Evolutionary conservation across 2,888 invertebrate genomes (phyloP).

Genomic region (Meganola albula): DNA sequence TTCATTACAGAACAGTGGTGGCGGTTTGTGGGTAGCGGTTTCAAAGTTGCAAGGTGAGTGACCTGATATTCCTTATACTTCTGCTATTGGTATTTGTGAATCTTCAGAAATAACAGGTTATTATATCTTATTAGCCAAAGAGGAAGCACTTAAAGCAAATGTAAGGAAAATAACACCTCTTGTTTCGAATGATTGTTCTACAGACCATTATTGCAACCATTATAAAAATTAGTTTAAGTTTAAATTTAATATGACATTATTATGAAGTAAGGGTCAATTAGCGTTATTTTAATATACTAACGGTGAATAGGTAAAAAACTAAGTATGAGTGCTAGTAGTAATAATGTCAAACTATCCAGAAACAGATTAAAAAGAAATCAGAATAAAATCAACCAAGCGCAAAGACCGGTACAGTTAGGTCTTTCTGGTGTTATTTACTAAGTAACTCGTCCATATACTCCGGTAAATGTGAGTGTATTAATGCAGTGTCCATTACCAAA

Average conservation of each 20-base stretch:
- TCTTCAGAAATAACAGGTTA: constrained; percentile 71
- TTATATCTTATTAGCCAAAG: constrained; percentile 69
- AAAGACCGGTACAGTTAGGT: constrained; percentile 62
- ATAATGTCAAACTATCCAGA: constrained; percentile 47
- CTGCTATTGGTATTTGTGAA: constrained; percentile 68
- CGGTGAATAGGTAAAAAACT: constrained; percentile 30
- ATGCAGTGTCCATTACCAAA: constrained; percentile 47
- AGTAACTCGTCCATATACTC: constrained; percentile 46
- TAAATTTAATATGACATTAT: constrained; percentile 31
- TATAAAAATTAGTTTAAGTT: constrained; percentile 48
- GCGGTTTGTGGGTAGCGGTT: constrained; percentile 54
- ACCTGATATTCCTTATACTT: constrained; percentile 55
- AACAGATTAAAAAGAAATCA: constrained; percentile 39
- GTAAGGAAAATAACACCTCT: constrained; percentile 65
- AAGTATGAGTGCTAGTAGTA: constrained; percentile 27
- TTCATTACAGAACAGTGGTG: constrained; percentile 60
- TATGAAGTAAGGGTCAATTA: constrained; percentile 23
- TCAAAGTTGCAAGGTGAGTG: constrained; percentile 64
- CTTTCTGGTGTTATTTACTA: constrained; percentile 44
- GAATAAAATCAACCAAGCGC: constrained; percentile 57
- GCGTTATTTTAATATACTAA: constrained; percentile 13
- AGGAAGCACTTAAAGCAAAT: constrained; percentile 70
- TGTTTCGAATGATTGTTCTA: constrained; percentile 48
- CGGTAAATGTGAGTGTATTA: constrained; percentile 40
- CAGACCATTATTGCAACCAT: constrained; percentile 57